Evolutionary conservation across 2,113 vertebrate species (phyloP), one percentile per base, ranked within the genome.

Genomic region (Colinus virginianus): DNA sequence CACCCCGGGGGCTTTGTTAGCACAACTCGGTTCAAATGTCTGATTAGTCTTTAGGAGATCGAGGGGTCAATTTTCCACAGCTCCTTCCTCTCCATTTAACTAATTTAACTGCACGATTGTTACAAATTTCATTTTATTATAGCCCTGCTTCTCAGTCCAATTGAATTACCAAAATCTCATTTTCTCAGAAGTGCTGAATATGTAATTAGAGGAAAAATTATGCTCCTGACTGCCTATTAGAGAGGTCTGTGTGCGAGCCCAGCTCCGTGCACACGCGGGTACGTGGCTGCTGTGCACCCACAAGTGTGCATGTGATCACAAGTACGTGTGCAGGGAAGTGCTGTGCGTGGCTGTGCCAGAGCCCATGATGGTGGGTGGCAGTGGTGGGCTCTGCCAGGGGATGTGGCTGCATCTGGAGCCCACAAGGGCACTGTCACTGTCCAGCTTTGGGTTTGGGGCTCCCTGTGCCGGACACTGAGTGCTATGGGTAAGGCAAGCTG

Each of bases 161-260:
- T 98, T 98, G 97, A 98, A 98, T 99, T 98, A 98, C 98, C 98
- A 98, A 98, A 98, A 99, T 98, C 98, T 98, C 94, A 98, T 99
- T 99, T 98, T 98, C 98, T 98, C 98, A 97, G 98, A 99, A 99
- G 98, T 98, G 98, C 98, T 98, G 98, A 98, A 98, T 97, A 97
- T 96, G 97, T 99, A 98, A 99, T 98, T 98, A 98, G 98, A 98
- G 97, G 96, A 96, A 97, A 97, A 97, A 97, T 97, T 90, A 96
- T 97, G 97, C 97, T 97, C 93, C 97, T 91, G 95, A 96, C 97
- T 97, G 97, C 96, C 98, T 98, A 88, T 98, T 96, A 98, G 98
- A 97, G 95, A 93, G 61, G 94, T 76, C 89, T 96, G 58, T 9
- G 26, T 85, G 96, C 74, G 58, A 83, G 40, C 93, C 84, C 68